phyloP scores from a whole-genome alignment of 2,797 vertebrate species.

The Aldrovandia affinis region DNA sequence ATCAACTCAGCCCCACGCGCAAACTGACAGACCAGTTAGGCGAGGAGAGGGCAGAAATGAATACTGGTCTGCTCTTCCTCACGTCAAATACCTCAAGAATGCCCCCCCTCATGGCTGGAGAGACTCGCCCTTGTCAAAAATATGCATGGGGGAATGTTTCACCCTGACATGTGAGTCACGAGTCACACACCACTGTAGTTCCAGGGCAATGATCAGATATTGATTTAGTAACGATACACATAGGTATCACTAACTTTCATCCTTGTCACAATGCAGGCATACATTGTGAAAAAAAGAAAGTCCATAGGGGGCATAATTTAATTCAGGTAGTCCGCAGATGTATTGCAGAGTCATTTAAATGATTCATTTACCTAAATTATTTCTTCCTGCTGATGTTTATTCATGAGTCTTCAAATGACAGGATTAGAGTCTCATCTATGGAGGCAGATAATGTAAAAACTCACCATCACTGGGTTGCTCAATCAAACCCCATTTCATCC shows the following conservation, averaged over 20 bases:
- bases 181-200: background rate
- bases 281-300: background rate
- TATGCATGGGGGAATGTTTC: background rate
- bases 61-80: background rate
- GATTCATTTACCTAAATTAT: slow-evolving; percentile 2
- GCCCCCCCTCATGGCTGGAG: background rate
- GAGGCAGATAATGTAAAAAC: slow-evolving; percentile 10
- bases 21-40: slow-evolving; percentile 64
- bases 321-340: slow-evolving; percentile 10
- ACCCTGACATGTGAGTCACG: too few relatives aligned
- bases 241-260: background rate
- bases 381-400: background rate
- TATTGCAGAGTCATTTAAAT: background rate
- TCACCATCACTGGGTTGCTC: background rate
- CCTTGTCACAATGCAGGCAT: background rate
- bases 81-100: slow-evolving; percentile 2
- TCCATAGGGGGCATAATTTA: background rate
- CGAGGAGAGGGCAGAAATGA: slow-evolving; percentile 60
- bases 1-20: slow-evolving; percentile 60
- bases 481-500: slow-evolving; percentile 5
- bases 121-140: background rate
- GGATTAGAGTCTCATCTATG: slow-evolving; percentile 6
- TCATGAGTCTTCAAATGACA: background rate
- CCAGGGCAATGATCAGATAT: slow-evolving; percentile 19
- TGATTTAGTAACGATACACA: background rate